These are phyloP conservation scores for Meriones unguiculatus DNA, from an alignment of 2,113 vertebrate species.

Conservation along the genomic window DNA sequence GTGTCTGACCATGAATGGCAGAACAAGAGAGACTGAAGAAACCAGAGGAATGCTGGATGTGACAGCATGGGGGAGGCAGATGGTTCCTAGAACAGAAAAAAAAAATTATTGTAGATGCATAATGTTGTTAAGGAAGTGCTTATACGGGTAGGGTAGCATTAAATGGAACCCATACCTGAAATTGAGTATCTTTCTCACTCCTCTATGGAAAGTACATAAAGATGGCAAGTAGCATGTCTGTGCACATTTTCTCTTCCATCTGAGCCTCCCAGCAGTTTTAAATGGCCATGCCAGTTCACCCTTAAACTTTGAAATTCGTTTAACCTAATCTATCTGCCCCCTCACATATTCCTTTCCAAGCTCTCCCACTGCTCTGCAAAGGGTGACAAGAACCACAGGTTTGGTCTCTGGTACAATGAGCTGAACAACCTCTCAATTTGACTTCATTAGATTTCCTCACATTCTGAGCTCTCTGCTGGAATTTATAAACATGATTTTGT, in stretches of 20 bases:
- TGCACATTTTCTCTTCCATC: background rate
- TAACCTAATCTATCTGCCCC: background rate
- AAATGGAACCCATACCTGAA: background rate
- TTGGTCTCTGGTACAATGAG: background rate
- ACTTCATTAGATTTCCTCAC: conserved; percentile 10
- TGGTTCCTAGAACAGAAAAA: background rate
- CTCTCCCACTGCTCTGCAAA: background rate
- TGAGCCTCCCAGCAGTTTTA: background rate
- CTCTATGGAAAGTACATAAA: background rate
- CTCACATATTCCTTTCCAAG: background rate
- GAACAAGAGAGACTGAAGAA: background rate
- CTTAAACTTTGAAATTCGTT: conserved; percentile 56
- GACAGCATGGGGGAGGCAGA: background rate
- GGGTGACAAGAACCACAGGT: background rate
- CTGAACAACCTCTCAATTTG: background rate
- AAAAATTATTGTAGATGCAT: no score
- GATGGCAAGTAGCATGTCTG: no score
- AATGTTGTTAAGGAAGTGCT: background rate
- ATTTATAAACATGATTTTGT: conserved; percentile 18
- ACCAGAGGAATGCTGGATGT: no score
- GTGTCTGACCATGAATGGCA: background rate
- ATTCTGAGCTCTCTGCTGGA: background rate
- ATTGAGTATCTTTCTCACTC: background rate
- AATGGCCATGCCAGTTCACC: background rate
- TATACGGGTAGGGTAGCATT: no score